Evolutionary conservation across 2,888 invertebrate genomes (phyloP), one percentile per base, ranked within the genome.

Genomic region (Pasiphila rectangulata): DNA sequence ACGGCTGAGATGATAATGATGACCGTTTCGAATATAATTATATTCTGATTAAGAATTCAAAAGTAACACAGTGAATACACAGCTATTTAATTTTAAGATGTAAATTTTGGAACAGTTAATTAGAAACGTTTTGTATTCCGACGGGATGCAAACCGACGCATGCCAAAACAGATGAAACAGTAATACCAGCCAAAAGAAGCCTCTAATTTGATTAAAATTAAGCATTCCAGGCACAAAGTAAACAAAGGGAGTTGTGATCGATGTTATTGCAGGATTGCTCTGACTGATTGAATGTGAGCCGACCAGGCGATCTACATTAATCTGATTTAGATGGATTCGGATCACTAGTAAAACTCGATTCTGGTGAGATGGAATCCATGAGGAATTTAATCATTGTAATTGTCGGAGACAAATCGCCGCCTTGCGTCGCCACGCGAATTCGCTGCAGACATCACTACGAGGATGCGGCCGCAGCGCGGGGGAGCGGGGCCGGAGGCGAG

Each of bases 251-350:
- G 17, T 32, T 32, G 23, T 21, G 41, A 48, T 39, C 39, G 34
- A 40, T 40, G 29, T 29, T 29, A 36, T 44, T 37, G 46, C 21
- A 4, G 43, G 39, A 40, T 49, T 17, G 35, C 29, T 20, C 7
- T 43, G 35, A 44, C 35, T 55, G 57, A 57, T 57, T 55, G 55
- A 55, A 53, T 55, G 42, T 46, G 48, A 53, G 35, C 41, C 30
- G 48, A 41, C 36, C 25, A 32, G 40, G 32, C 43, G 41, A 52
- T 50, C 52, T 46, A 40, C 37, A 44, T 44, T 53, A 55, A 55
- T 57, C 52, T 46, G 38, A 48, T 53, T 57, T 41, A 38, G 30
- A 46, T 37, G 39, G 48, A 48, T 48, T 48, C 43, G 7, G 25
- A 17, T 44, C 16, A 27, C 20, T n/a, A n/a, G n/a, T n/a, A n/a